phyloP scores from a whole-genome alignment of 2,797 vertebrate genomes.

The Sternotherus odoratus region DNA sequence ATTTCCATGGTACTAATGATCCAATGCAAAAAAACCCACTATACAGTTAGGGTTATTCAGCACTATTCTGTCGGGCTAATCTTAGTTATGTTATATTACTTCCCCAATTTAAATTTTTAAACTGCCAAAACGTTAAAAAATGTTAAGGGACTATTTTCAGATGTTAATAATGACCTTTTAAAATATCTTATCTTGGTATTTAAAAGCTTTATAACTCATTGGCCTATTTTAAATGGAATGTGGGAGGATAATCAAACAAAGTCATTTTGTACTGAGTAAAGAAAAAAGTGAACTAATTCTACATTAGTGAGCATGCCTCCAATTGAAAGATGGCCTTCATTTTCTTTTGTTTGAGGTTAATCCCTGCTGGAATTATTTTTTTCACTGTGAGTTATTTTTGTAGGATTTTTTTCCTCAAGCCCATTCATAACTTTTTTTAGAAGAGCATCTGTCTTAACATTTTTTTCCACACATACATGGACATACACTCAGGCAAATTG shows the following conservation, averaged over 20 bases:
- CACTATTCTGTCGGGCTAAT: not conserved
- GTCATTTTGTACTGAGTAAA: constrained; percentile 63
- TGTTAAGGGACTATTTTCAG: constrained; percentile 59
- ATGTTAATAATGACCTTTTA: constrained; percentile 72
- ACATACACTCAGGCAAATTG: not conserved
- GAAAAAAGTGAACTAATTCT: constrained; percentile 67
- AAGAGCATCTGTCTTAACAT: constrained; percentile 5
- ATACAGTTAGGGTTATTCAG: constrained; percentile 8
- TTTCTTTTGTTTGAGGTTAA: constrained; percentile 55
- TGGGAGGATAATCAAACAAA: constrained; percentile 76
- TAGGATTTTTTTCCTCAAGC: constrained; percentile 15
- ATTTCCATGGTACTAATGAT: not conserved
- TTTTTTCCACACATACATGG: not conserved
- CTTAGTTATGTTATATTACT: constrained; percentile 51
- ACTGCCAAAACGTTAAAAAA: constrained; percentile 31
- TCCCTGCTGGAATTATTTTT: constrained; percentile 44
- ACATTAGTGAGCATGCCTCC: constrained; percentile 43
- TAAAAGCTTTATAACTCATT: constrained; percentile 66
- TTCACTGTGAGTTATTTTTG: constrained; percentile 49
- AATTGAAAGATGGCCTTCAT: constrained; percentile 71
- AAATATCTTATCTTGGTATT: constrained; percentile 66
- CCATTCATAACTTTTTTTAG: constrained; percentile 33
- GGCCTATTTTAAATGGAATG: constrained; percentile 71
- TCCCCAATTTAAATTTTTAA: constrained; percentile 36
- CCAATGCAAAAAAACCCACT: not conserved